Evolutionary conservation across 2,888 invertebrate species (phyloP).

Genomic region (Vanessa cardui): DNA sequence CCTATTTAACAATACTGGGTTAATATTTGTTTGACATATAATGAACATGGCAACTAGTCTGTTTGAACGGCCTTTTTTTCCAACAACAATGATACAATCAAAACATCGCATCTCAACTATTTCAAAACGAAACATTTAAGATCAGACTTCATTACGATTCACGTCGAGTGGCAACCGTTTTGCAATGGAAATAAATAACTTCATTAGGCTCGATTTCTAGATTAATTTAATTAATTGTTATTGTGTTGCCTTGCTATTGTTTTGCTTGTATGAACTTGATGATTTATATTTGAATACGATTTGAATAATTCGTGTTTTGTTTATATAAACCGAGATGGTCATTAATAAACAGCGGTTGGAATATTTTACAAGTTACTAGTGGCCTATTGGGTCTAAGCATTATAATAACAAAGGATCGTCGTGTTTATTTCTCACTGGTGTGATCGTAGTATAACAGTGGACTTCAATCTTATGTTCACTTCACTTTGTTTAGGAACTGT

Average conservation of each 20-base stretch:
- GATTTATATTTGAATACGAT: constrained; percentile 9
- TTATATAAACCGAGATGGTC: neutral
- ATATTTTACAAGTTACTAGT: too few relatives aligned
- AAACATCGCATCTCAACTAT: constrained; percentile 4
- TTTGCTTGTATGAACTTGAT: constrained; percentile 2
- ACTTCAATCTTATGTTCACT: too few relatives aligned
- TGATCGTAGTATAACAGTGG: too few relatives aligned
- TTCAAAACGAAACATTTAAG: constrained; percentile 23
- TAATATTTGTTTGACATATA: neutral
- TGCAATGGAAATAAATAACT: constrained; percentile 42
- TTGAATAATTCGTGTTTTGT: constrained; percentile 8
- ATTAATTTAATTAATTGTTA: constrained; percentile 32
- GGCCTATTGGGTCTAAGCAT: too few relatives aligned
- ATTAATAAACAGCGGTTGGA: too few relatives aligned
- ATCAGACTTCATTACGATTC: constrained; percentile 32
- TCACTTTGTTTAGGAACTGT: too few relatives aligned
- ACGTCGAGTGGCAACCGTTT: constrained; percentile 20
- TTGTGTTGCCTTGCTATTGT: constrained; percentile 3
- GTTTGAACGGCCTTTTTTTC: neutral
- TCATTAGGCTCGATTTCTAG: constrained; percentile 36
- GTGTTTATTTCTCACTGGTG: neutral
- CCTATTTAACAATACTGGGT: too few relatives aligned
- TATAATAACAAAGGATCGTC: neutral
- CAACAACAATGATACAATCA: constrained; percentile 5
- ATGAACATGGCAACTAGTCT: neutral